Evolutionary conservation across 2,888 invertebrate genomes (phyloP), one percentile per base, ranked within the genome.

Genomic region (Agonopterix alstromeriana): DNA sequence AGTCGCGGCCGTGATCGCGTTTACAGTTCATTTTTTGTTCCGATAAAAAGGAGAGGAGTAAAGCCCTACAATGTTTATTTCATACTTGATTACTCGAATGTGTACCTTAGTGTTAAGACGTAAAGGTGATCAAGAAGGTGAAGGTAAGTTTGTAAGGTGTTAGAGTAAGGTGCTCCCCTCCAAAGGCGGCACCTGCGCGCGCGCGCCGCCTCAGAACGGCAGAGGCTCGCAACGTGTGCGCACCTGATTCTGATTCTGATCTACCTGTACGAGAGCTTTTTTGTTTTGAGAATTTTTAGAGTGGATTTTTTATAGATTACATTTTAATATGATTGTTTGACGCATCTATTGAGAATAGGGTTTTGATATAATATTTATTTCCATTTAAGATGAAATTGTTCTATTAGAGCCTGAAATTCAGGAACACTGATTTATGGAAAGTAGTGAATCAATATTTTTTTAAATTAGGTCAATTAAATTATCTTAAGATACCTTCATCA

Each of bases 21-120:
- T 88, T 88, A 88, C 88, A 88, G 88, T 88, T 88, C 87, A 88
- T 87, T 88, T 88, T 88, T 88, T 88, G 87, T 85, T 86, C 48
- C 87, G 84, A 87, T 88, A 88, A 88, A 88, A 88, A 88, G 88
- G 88, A 88, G 88, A 88, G 88, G 84, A 88, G 86, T 86, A 85
- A 79, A 78, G 85, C 85, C 83, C 87, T 87, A 82, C 84, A 79
- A 81, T 47, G 45, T 60, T 61, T 50, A 17, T 10, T 27, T 11
- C 11, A 45, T 14, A 10, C 2, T 7, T 8, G 2, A 9, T 8
- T 36, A 2, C 41, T 8, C 11, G 47, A 2, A 47, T 50, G 9
- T 56, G 9, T 43, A 57, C 64, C 57, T 64, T 82, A 61, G 47
- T 2, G 0, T 1, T 0, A 9, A 3, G 0, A 0, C 0, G 0